Evolutionary conservation across 35 echinoderm and acorn worm genomes (phyloP).

Genomic region (Ophioderma brevispina): DNA sequence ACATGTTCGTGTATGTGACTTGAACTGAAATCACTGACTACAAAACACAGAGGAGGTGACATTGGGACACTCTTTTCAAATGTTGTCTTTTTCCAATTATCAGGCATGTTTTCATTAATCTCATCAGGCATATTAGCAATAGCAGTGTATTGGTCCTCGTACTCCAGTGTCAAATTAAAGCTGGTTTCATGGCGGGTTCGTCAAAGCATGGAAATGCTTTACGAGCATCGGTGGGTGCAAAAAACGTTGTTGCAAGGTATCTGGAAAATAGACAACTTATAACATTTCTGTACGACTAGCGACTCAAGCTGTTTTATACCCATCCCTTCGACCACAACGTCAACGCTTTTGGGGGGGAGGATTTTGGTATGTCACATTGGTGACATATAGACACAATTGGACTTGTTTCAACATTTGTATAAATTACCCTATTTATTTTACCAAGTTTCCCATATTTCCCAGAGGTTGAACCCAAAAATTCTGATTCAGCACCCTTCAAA

Average conservation of each 20-base stretch:
- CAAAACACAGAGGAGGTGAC: slow-evolving; percentile 78
- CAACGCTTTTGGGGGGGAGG: too few relatives aligned
- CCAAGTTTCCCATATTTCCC: too few relatives aligned
- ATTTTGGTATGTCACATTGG: too few relatives aligned
- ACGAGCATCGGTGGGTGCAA: slow-evolving; percentile 83
- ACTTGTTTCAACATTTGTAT: too few relatives aligned
- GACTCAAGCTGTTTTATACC: background rate
- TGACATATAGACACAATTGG: too few relatives aligned
- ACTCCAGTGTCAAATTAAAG: slow-evolving; percentile 71
- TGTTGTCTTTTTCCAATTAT: slow-evolving; percentile 46
- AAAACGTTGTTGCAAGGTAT: slow-evolving; percentile 81
- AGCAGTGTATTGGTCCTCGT: slow-evolving; percentile 62
- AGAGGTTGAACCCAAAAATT: too few relatives aligned
- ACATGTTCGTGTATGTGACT: background rate
- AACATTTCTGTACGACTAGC: background rate
- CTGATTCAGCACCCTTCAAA: too few relatives aligned
- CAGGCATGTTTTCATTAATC: background rate
- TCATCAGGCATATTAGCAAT: slow-evolving; percentile 84
- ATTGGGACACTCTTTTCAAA: slow-evolving; percentile 82
- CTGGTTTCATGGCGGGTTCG: slow-evolving; percentile 94
- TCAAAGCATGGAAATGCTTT: slow-evolving; percentile 98
- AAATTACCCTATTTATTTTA: too few relatives aligned
- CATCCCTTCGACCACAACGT: background rate
- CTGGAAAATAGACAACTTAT: slow-evolving; percentile 12
- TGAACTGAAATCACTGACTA: background rate